These are phyloP conservation scores for Drosophila kepulauana DNA, from an alignment of 1,140 invertebrate species.

Conservation along the genomic window DNA sequence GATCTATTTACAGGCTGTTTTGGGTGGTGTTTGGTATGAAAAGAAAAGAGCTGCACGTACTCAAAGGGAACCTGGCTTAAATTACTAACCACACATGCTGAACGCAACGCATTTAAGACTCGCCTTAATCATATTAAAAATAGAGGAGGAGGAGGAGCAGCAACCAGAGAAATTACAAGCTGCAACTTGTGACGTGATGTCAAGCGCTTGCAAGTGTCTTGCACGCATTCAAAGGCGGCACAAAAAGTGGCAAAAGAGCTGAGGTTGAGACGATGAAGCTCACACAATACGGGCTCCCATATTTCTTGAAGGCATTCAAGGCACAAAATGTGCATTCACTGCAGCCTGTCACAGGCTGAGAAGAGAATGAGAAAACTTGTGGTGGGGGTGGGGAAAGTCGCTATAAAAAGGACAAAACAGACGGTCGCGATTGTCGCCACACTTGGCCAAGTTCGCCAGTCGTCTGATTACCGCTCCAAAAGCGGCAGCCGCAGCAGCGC, in stretches of 20 bases:
- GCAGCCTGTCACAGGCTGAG: constrained; percentile 35
- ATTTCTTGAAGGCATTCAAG: constrained; percentile 57
- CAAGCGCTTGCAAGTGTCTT: constrained; percentile 31
- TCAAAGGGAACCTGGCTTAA: not conserved
- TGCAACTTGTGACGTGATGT: constrained; percentile 54
- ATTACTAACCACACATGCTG: constrained; percentile 9
- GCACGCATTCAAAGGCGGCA: constrained; percentile 34
- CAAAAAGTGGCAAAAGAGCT: constrained; percentile 6
- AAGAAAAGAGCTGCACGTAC: not conserved
- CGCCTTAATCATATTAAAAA: constrained; percentile 43
- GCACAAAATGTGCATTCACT: constrained; percentile 55
- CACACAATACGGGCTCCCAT: constrained; percentile 44
- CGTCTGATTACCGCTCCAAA: constrained; percentile 56
- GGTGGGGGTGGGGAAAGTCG: not conserved
- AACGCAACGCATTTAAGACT: constrained; percentile 13
- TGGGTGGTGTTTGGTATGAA: not conserved
- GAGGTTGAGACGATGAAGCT: constrained; percentile 9
- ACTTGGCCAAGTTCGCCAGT: constrained; percentile 66
- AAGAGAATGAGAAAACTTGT: not conserved
- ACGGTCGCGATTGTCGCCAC: constrained; percentile 58
- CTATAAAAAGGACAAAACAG: constrained; percentile 60
- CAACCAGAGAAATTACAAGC: constrained; percentile 8
- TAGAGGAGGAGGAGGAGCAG: constrained; percentile 2
- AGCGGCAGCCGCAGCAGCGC: not conserved
- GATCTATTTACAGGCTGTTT: constrained; percentile 6